Base-by-base conservation (phyloP, 2,888 invertebrate species). In the Pterobdella sp. region DNA sequence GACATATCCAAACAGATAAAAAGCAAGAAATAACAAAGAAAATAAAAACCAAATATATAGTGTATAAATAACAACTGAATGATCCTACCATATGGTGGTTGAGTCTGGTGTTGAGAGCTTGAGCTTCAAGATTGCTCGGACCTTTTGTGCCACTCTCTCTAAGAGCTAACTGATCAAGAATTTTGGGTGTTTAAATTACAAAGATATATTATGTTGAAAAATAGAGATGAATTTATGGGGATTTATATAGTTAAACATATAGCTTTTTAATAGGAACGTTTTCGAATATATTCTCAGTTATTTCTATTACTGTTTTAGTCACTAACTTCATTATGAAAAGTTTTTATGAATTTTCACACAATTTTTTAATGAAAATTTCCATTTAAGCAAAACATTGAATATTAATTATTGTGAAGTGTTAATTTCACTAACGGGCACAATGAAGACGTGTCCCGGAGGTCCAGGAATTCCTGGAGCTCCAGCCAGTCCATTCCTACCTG, bases 391-490 rank as follows among this genome's bases (percentile, higher is more conserved):
- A 63, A 10, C 26, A 63, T 63, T 63, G n/a, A n/a, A 63, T n/a
- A 63, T 26, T 63, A 18, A 26, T 63, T 18, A 63, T 29, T 7
- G n/a, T 56, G 4, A 4, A 56, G n/a, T 22, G 42, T 63, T 56
- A 66, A 75, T 74, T 18, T 32, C 10, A 83, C 87, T 87, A 87
- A 92, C 92, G 34, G 93, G 93, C 77, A 94, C 90, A 82, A 93
- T 89, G 82, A 93, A 92, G 3, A 93, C 91, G 80, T 93, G 91
- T 71, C 94, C 93, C 1, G 93, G 92, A 7, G 92, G 88, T 56
- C 93, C 93, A 4, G 89, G 87, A 73, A 88, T 85, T 49, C 93
- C 93, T 77, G 87, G 86, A 60, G 87, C 87, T 0, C 93, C 93
- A 69, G 88, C 85, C 1, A 90, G 82, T 1, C 93, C 93, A 78